Base-by-base conservation (phyloP, 1,140 invertebrate genomes). In the Platyscapa corneri region DNA sequence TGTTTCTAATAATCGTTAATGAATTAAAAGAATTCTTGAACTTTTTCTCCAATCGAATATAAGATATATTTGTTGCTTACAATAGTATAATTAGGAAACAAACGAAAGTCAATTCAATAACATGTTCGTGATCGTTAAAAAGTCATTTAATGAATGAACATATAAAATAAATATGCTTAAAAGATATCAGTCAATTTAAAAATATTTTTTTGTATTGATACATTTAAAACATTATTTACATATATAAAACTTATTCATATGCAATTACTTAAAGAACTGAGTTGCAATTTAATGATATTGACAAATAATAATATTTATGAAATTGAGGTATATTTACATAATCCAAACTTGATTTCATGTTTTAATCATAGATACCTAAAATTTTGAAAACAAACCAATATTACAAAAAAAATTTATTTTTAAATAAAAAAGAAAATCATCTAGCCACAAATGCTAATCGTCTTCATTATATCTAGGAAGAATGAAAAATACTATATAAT, bases 61-160 rank as follows among this genome's bases (percentile, higher is more conserved):
- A 30, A 85, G 75, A 83, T 53, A 83, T 77, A 79, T 84, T 83
- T 85, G 86, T 86, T 87, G 20, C 23, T 27, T 72, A 88, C 87
- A 87, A 88, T 89, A 80, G 82, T 64, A 67, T 88, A 87, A 89
- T 89, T 88, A 88, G 87, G 75, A 89, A 87, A 60, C n/a, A 65
- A 82, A 95, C 88, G 82, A 94, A 92, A 89, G 94, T 53, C 72
- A 80, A 84, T 79, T 65, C 86, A 42, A 79, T 60, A 60, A 60
- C 56, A 60, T 27, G 23, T 27, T 60, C 0, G 3, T 0, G 56
- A 27, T 60, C 23, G 23, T 60, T 60, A 60, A 60, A 60, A 60
- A 60, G 14, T 60, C 27, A 3, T 60, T 27, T 60, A 27, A 6
- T 27, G 56, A 27, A 60, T 27, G 10, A 60, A 60, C 23, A 23